A percentile compares a stretch with the other conserved stretches of the same genome.
Conservation (phyloP, 2,888 invertebrate genomes). For the Lasioglossum villosulum region DNA sequence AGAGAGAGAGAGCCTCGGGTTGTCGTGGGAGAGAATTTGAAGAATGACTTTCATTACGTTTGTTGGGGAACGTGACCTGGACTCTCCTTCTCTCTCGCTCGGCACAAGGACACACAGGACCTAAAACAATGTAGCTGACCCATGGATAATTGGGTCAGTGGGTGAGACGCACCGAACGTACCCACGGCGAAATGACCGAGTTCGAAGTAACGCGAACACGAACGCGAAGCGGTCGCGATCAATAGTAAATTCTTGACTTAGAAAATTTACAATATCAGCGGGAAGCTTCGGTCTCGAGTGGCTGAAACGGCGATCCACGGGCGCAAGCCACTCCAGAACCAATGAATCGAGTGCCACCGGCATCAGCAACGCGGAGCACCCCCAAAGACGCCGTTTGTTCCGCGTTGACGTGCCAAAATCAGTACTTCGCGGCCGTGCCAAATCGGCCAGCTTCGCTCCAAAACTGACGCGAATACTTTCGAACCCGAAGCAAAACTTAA, state of each 20-base stretch:
- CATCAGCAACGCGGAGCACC: conserved; percentile 13
- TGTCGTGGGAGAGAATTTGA: conserved; percentile 25
- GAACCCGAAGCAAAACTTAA: neutral
- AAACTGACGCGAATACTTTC: conserved; percentile 23
- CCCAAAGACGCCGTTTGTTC: neutral
- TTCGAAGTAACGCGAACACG: conserved; percentile 60
- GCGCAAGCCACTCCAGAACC: conserved; percentile 18
- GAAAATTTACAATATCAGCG: conserved; percentile 74
- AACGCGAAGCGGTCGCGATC: conserved; percentile 48
- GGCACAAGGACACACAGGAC: conserved; percentile 43
- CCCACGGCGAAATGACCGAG: conserved; percentile 67
- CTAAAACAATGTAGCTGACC: conserved; percentile 61
- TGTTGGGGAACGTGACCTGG: conserved; percentile 26
- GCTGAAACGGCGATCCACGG: conserved; percentile 4
- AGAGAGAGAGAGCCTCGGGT: neutral
- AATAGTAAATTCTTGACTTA: conserved; percentile 74
- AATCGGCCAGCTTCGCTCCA: conserved; percentile 30
- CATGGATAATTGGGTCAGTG: conserved; percentile 70
- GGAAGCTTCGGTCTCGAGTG: neutral
- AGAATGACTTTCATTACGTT: conserved; percentile 32
- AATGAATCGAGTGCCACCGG: conserved; percentile 33
- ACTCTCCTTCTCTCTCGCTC: neutral
- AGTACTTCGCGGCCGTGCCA: conserved; percentile 40
- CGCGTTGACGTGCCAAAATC: conserved; percentile 53
- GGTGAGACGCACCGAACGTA: conserved; percentile 64